Percentiles rank a stretch among this genome's conserved stretches.
These are phyloP conservation scores for Caenorhabditis inopinata DNA, from an alignment of 1,140 invertebrate genomes.

Conservation along the genomic window DNA sequence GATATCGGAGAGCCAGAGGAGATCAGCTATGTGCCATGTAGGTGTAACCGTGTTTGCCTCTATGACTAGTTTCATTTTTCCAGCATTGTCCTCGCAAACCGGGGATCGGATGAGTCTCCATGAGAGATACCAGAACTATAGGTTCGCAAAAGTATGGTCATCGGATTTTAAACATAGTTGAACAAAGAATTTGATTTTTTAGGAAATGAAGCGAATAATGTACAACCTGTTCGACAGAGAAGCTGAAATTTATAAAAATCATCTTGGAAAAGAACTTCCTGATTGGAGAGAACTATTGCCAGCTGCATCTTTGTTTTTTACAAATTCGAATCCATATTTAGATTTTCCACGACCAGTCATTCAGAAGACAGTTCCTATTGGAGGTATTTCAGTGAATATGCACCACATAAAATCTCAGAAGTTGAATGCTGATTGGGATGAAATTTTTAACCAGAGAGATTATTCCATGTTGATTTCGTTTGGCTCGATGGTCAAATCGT, in stretches of 20 bases:
- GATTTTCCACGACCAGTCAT: conserved; percentile 40
- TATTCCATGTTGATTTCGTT: neutral
- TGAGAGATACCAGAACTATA: neutral
- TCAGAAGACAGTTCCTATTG: conserved; percentile 44
- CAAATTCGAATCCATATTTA: conserved; percentile 40
- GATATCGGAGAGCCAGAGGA: conserved; percentile 26
- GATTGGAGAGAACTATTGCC: neutral
- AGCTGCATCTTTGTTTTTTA: conserved; percentile 2
- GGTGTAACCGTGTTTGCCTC: neutral
- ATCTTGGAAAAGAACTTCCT: neutral
- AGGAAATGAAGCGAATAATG: neutral
- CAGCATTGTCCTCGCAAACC: neutral
- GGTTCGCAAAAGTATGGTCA: neutral
- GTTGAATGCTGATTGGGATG: conserved; percentile 29
- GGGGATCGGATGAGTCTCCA: neutral
- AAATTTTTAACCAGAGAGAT: conserved; percentile 25
- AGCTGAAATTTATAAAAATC: neutral
- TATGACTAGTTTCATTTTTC: neutral
- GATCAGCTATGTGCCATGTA: conserved; percentile 18
- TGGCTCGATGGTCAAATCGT: neutral
- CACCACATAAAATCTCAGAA: neutral
- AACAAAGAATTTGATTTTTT: neutral
- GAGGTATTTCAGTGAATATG: conserved; percentile 40
- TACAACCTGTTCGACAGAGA: neutral
- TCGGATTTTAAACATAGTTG: neutral